A percentile compares a stretch with the other conserved stretches of the same genome.
phyloP scores from a whole-genome alignment of 2,797 vertebrate genomes.

The Margarornis squamiger region DNA sequence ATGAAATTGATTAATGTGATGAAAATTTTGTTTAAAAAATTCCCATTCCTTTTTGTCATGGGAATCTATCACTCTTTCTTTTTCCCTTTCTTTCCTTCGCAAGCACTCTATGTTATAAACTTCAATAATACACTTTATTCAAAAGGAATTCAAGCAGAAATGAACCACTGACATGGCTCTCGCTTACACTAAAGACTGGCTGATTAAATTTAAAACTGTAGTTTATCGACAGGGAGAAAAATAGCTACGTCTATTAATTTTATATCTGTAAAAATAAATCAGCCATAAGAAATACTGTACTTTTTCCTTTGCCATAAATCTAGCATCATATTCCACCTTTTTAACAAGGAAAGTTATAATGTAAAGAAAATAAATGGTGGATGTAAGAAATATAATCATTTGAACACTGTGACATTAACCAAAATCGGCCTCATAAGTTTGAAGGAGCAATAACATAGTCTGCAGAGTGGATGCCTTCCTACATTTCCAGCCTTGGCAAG shows the following conservation, averaged over 20 bases:
- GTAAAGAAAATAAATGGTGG: neutral
- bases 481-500: neutral
- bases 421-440: neutral
- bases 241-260: neutral
- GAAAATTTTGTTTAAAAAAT: neutral
- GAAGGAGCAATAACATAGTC: neutral
- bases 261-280: neutral
- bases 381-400: neutral
- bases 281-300: accelerated
- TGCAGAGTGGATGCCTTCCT: neutral
- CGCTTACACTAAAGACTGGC: neutral
- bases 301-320: neutral
- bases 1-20: neutral
- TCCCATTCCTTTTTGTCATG: neutral
- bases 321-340: neutral
- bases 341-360: neutral
- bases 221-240: neutral
- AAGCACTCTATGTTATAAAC: neutral
- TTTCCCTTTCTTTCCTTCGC: neutral
- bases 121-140: neutral
- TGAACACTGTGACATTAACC: neutral
- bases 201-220: neutral
- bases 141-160: neutral
- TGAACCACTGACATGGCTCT: neutral
- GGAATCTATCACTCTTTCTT: neutral